These are phyloP conservation scores for Penaeus chinensis DNA, from an alignment of 1,140 invertebrate genomes.

Conservation along the genomic window DNA sequence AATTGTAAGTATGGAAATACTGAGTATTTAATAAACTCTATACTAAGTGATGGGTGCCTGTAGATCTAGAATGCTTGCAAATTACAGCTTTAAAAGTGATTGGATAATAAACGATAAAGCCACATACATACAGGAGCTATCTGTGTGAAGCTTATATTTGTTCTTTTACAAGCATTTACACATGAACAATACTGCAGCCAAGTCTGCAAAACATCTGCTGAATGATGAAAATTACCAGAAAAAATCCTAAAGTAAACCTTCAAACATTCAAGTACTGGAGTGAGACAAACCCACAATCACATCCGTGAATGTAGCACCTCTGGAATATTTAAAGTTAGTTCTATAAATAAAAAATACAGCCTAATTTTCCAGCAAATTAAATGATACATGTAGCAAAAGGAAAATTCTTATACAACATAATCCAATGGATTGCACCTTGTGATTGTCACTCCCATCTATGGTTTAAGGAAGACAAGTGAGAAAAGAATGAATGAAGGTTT, in stretches of 20 bases:
- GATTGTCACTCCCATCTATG: conserved; percentile 52
- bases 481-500: not conserved
- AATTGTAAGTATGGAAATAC: conserved; percentile 53
- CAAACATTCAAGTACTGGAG: conserved; percentile 31
- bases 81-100: conserved; percentile 55
- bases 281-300: conserved; percentile 44
- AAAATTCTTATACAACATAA: conserved; percentile 7
- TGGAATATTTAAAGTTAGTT: conserved; percentile 22
- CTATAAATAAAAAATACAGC: conserved; percentile 5
- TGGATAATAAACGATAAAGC: conserved; percentile 42
- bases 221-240: conserved; percentile 6
- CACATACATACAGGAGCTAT: conserved; percentile 53
- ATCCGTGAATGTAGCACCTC: conserved; percentile 32
- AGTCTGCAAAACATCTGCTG: conserved; percentile 5
- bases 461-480: conserved; percentile 37
- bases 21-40: conserved; percentile 58
- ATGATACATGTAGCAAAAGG: not conserved
- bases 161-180: conserved; percentile 32
- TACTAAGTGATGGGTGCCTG: conserved; percentile 54
- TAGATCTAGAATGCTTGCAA: conserved; percentile 58
- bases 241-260: conserved; percentile 6
- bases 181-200: conserved; percentile 28
- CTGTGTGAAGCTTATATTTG: conserved; percentile 13
- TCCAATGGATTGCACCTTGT: conserved; percentile 28
- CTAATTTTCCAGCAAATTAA: not conserved